phyloP scores from a whole-genome alignment of 2,888 invertebrate species.

The Melieria crassipennis region DNA sequence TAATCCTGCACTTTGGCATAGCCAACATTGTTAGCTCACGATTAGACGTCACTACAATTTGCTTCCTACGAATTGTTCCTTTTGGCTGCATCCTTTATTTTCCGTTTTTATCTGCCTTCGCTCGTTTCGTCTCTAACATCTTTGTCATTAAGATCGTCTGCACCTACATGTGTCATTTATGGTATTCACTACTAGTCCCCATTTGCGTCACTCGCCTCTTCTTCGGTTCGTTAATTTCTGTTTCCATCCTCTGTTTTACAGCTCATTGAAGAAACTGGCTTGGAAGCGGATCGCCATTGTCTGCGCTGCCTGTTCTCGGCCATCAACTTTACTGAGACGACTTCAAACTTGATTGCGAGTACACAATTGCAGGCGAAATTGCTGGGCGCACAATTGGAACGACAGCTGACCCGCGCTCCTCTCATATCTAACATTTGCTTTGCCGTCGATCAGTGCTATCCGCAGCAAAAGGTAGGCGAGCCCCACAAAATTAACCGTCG shows the following conservation, averaged over 20 bases:
- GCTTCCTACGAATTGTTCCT: too few species aligned
- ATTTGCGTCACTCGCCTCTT: too few species aligned
- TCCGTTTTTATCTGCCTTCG: too few species aligned
- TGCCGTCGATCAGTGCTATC: conserved; percentile 84
- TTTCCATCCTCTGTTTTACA: conserved; percentile 57
- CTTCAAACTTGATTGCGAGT: conserved; percentile 65
- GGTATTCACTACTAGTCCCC: too few species aligned
- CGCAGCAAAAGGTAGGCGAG: conserved; percentile 74
- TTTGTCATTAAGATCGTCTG: too few species aligned
- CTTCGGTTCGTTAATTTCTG: too few species aligned
- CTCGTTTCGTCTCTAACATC: too few species aligned
- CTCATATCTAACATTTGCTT: conserved; percentile 89
- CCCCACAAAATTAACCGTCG: background rate
- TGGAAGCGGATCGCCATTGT: conserved; percentile 97
- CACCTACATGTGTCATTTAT: too few species aligned
- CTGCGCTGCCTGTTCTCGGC: conserved; percentile 93
- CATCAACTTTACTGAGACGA: conserved; percentile 80
- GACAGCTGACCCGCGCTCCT: conserved; percentile 85
- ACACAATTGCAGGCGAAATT: conserved; percentile 74
- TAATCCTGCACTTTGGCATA: too few species aligned
- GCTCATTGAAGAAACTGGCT: conserved; percentile 91
- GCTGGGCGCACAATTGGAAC: conserved; percentile 80
- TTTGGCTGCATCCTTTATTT: too few species aligned
- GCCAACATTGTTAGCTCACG: too few species aligned
- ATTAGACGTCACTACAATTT: too few species aligned